Evolutionary conservation across 2,797 vertebrate species (phyloP).

Genomic region (Eulemur rubriventer): DNA sequence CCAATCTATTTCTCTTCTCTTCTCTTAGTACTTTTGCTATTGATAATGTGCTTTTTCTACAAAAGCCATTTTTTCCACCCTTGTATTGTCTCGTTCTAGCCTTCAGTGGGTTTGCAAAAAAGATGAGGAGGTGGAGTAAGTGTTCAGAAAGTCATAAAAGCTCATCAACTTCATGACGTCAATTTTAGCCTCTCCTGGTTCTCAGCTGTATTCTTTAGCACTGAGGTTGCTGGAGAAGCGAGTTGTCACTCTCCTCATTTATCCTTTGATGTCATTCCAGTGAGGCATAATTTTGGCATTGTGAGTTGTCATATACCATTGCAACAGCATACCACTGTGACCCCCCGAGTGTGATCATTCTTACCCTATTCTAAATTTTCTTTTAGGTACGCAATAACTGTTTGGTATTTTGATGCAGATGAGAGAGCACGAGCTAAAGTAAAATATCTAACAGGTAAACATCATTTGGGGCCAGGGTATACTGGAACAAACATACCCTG

Average conservation of each 20-base stretch:
- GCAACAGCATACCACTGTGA: not conserved
- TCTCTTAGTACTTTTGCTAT: not conserved
- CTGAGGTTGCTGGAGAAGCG: not conserved
- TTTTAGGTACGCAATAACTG: conserved; percentile 98
- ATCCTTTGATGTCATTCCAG: not conserved
- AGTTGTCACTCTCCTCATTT: not conserved
- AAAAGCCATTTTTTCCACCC: not conserved
- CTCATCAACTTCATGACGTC: not conserved
- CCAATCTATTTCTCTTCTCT: not conserved
- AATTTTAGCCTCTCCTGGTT: not conserved
- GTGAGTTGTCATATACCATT: not conserved
- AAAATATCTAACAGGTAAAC: conserved; percentile 96
- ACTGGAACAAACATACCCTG: not conserved
- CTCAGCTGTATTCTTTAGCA: not conserved
- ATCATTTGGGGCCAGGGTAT: not conserved
- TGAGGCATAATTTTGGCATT: not conserved
- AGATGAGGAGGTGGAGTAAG: not conserved
- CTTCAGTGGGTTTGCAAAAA: not conserved
- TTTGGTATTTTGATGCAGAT: conserved; percentile 99
- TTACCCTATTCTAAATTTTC: conserved; percentile 75
- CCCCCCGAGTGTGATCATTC: conserved; percentile 41
- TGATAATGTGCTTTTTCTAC: not conserved
- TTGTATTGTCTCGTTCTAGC: not conserved
- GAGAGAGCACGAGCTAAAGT: conserved; percentile 98
- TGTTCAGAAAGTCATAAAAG: not conserved